These are phyloP conservation scores for Cyanoliseus patagonus DNA, from an alignment of 2,113 vertebrate genomes.

Conservation along the genomic window DNA sequence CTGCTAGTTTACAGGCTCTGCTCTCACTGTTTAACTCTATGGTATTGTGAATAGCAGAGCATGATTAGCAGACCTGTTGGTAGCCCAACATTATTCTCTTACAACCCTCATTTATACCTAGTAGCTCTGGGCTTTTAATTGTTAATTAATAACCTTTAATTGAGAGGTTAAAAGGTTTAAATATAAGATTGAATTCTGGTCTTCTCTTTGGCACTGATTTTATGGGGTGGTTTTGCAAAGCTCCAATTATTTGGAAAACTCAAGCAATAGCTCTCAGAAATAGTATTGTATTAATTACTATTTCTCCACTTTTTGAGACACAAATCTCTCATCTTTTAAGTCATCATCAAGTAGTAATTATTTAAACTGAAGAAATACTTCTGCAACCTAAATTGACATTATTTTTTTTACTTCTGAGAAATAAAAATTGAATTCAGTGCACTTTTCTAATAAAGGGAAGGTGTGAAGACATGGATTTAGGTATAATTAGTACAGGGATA, in stretches of 20 bases:
- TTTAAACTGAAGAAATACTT: neutral
- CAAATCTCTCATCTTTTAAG: neutral
- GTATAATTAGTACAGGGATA: neutral
- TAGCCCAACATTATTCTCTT: neutral
- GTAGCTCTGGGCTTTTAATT: neutral
- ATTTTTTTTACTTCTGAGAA: neutral
- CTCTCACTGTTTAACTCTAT: neutral
- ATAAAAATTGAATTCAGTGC: neutral
- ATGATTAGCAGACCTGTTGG: neutral
- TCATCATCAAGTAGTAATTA: neutral
- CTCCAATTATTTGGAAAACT: neutral
- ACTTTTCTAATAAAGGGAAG: neutral
- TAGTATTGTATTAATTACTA: neutral
- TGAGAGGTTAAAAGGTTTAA: constrained; percentile 12
- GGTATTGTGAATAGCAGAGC: neutral
- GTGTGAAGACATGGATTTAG: neutral
- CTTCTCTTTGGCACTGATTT: neutral
- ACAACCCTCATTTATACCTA: neutral
- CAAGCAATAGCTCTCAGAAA: neutral
- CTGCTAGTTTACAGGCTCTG: neutral
- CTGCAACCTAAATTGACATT: neutral
- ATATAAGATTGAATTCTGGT: neutral
- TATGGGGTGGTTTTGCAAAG: neutral
- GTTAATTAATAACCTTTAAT: constrained; percentile 30
- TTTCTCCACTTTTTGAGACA: neutral